phyloP scores from a whole-genome alignment of 2,113 vertebrate species.

The Boulengeromyrus knoepffleri region DNA sequence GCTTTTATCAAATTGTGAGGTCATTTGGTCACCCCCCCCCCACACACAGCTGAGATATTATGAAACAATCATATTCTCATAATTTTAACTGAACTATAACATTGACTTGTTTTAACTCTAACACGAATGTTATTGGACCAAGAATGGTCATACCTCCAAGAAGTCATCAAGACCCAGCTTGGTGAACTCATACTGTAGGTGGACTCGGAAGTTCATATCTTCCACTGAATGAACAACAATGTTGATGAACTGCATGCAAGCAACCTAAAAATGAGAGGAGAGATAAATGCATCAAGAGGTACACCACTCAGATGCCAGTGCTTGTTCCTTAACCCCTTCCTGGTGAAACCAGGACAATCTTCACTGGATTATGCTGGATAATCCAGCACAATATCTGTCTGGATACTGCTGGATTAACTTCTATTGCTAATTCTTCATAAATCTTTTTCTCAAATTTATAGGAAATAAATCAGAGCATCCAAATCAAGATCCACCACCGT shows the following conservation, averaged over 20 bases:
- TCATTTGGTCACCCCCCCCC: too few relatives aligned
- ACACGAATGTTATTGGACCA: not conserved
- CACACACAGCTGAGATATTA: not conserved
- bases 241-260: conserved; percentile 76
- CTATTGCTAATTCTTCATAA: not conserved
- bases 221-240: not conserved
- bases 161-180: conserved; percentile 89
- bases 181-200: conserved; percentile 63
- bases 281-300: not conserved
- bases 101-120: not conserved
- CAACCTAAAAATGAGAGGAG: conserved; percentile 64
- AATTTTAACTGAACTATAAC: not conserved
- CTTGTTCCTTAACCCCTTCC: not conserved
- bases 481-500: not conserved
- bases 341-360: not conserved
- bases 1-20: not conserved
- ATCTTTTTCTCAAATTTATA: not conserved
- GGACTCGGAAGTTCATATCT: not conserved
- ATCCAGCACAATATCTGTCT: not conserved
- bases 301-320: not conserved
- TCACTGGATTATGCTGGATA: not conserved
- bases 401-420: not conserved
- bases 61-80: not conserved
- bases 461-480: not conserved
- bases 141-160: conserved; percentile 70